These are phyloP conservation scores for Elgaria multicarinata DNA, from an alignment of 2,113 vertebrate genomes.

Conservation along the genomic window DNA sequence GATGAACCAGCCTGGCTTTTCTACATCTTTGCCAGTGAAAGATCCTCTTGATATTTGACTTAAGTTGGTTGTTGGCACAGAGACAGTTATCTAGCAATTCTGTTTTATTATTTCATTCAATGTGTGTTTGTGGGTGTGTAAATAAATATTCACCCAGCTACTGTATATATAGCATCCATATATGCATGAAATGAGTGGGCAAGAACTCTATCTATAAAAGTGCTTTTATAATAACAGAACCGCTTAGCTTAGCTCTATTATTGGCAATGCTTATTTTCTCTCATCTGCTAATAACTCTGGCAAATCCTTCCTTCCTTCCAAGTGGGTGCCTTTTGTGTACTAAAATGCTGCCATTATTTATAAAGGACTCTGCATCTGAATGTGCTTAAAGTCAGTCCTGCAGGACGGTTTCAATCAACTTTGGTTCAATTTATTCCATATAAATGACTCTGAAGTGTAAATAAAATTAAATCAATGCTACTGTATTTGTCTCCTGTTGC, in stretches of 20 bases:
- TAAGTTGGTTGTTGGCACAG: too few relatives aligned
- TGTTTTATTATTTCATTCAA: slow-evolving; percentile 14
- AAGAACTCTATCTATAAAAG: slow-evolving; percentile 36
- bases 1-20: background rate
- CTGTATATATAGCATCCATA: background rate
- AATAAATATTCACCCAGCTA: slow-evolving; percentile 3
- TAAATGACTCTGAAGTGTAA: slow-evolving; percentile 79
- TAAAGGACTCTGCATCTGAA: slow-evolving; percentile 58
- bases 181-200: background rate
- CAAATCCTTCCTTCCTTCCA: slow-evolving; percentile 53
- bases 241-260: slow-evolving; percentile 18
- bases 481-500: slow-evolving; percentile 73
- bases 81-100: slow-evolving; percentile 6
- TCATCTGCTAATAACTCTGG: slow-evolving; percentile 41
- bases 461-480: slow-evolving; percentile 79
- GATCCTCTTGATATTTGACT: slow-evolving; percentile 17
- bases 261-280: slow-evolving; percentile 43
- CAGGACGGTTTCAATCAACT: slow-evolving; percentile 78
- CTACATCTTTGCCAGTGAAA: slow-evolving; percentile 5
- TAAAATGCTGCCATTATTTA: slow-evolving; percentile 63
- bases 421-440: slow-evolving; percentile 70
- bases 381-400: slow-evolving; percentile 70
- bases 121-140: background rate
- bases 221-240: slow-evolving; percentile 31
- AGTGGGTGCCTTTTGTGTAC: slow-evolving; percentile 56